phyloP scores from a whole-genome alignment of 2,113 vertebrate species.

The Sigmodon hispidus region DNA sequence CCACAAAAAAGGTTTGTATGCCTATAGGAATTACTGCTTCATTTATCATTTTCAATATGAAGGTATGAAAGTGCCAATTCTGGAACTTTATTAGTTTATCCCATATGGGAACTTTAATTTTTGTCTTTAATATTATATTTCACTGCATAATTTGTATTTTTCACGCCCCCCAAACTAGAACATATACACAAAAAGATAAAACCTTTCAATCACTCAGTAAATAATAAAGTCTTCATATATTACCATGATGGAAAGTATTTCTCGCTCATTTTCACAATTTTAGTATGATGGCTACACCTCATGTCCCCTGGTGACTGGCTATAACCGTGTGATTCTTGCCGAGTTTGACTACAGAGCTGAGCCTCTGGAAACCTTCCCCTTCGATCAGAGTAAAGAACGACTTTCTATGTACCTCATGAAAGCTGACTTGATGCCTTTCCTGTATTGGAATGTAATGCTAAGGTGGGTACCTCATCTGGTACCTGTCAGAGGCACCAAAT shows the following conservation, averaged over 20 bases:
- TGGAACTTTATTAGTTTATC: conserved; percentile 19
- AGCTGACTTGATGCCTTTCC: conserved; percentile 94
- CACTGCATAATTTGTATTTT: conserved; percentile 14
- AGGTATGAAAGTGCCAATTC: background rate
- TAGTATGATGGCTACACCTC: conserved; percentile 99
- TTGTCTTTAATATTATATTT: conserved; percentile 34
- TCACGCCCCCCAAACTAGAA: background rate
- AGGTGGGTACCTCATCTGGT: conserved; percentile 85
- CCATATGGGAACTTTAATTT: background rate
- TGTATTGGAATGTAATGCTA: conserved; percentile 96
- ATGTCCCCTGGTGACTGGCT: conserved; percentile 95
- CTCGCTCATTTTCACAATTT: conserved; percentile 61
- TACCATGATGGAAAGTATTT: background rate
- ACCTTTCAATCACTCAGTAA: background rate
- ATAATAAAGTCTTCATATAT: background rate
- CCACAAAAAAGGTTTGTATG: conserved; percentile 88
- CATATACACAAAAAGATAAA: background rate
- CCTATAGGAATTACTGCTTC: background rate
- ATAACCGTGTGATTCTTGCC: conserved; percentile 94
- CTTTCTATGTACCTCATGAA: conserved; percentile 95
- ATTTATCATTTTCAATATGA: background rate
- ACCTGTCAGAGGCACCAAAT: background rate
- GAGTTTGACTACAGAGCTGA: conserved; percentile 94
- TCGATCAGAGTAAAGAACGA: conserved; percentile 96
- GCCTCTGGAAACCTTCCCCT: conserved; percentile 96